A percentile compares a stretch with the other conserved stretches of the same genome.
Conservation (phyloP, 2,888 invertebrate genomes). For the Bimastos eiseni region DNA sequence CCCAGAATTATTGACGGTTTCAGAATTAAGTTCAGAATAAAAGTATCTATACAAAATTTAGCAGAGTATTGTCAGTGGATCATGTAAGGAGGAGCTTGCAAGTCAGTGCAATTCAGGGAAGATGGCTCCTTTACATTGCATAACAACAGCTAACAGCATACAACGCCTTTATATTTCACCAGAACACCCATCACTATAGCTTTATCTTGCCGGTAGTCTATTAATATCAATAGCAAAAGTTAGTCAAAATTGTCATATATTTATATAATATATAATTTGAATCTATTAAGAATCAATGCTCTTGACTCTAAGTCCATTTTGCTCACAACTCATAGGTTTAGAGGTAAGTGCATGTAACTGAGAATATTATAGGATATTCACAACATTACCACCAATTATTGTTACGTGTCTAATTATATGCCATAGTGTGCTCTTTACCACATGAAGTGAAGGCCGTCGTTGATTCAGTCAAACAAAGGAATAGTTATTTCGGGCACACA, state of each 20-base stretch:
- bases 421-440: no score
- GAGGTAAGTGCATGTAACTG: no score
- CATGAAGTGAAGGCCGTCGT: background rate
- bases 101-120: background rate
- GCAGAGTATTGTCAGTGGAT: background rate
- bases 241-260: no score
- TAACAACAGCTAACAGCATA: constrained; percentile 13
- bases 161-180: background rate
- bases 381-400: no score
- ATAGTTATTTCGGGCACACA: background rate
- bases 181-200: background rate
- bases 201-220: background rate
- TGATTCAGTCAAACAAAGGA: background rate
- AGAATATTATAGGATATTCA: no score
- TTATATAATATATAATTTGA: no score
- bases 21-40: background rate
- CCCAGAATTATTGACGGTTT: background rate
- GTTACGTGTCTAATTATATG: background rate
- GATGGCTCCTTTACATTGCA: background rate
- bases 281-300: no score
- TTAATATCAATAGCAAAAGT: background rate
- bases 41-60: background rate
- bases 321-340: no score
- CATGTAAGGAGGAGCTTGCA: background rate
- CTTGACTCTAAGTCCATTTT: no score